phyloP scores from a whole-genome alignment of 1,140 invertebrate species.

The Sycophila sp. region DNA sequence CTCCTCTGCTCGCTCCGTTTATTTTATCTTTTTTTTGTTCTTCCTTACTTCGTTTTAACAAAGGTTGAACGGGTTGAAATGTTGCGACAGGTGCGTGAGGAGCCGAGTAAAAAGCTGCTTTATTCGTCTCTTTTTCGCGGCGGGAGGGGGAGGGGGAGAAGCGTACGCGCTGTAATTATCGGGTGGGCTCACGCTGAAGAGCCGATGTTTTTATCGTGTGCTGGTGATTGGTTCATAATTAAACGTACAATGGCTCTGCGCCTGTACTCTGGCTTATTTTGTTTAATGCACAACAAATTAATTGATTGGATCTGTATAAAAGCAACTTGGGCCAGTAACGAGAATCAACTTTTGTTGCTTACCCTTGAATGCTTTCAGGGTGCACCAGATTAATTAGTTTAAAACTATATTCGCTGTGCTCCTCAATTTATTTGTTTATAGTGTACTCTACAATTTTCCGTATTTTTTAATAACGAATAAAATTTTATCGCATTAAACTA shows the following conservation, averaged over 20 bases:
- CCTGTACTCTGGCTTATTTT: background rate
- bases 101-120: slow-evolving; percentile 2
- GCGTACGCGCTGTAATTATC: slow-evolving; percentile 18
- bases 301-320: background rate
- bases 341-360: too few relatives aligned
- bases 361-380: too few relatives aligned
- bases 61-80: slow-evolving; percentile 15
- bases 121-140: background rate
- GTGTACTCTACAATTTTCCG: too few relatives aligned
- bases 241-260: background rate
- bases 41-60: slow-evolving; percentile 4
- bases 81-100: slow-evolving; percentile 31
- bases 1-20: background rate
- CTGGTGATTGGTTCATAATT: background rate
- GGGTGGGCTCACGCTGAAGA: background rate
- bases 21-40: background rate
- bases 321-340: too few relatives aligned
- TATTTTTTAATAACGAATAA: too few relatives aligned
- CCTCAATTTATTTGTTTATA: too few relatives aligned
- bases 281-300: background rate
- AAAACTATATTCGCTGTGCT: too few relatives aligned
- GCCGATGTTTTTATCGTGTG: background rate
- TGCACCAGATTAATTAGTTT: too few relatives aligned
- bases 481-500: too few relatives aligned
- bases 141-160: too few relatives aligned